Percentiles rank a stretch among this genome's conserved stretches.
phyloP scores from a whole-genome alignment of 1,140 invertebrate genomes.

The Eupeodes corollae region DNA sequence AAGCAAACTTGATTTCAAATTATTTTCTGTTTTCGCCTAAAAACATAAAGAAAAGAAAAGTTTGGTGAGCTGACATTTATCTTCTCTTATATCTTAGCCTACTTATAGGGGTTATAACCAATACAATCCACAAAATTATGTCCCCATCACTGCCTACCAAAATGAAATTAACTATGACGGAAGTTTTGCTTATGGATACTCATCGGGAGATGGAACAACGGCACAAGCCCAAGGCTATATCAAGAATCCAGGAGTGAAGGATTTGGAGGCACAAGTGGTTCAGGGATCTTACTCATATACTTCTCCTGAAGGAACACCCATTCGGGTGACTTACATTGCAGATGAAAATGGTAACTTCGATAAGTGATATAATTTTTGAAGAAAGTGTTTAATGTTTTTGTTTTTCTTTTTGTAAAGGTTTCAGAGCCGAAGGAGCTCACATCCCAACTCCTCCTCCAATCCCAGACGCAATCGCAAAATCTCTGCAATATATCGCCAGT shows the following conservation, averaged over 20 bases:
- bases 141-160: slow-evolving; percentile 47
- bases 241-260: slow-evolving; percentile 44
- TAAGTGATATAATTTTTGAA: not conserved
- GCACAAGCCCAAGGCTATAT: slow-evolving; percentile 47
- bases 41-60: no score
- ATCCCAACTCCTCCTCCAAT: slow-evolving; percentile 51
- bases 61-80: not conserved
- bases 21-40: no score
- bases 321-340: slow-evolving; percentile 45
- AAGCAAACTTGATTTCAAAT: no score
- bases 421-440: slow-evolving; percentile 43
- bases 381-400: slow-evolving; percentile 1
- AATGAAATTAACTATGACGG: slow-evolving; percentile 48
- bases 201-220: slow-evolving; percentile 49
- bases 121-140: slow-evolving; percentile 23
- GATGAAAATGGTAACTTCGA: slow-evolving; percentile 45
- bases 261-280: slow-evolving; percentile 39
- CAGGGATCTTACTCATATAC: slow-evolving; percentile 47
- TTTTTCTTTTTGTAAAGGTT: slow-evolving; percentile 20
- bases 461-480: slow-evolving; percentile 49
- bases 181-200: slow-evolving; percentile 43
- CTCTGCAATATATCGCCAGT: slow-evolving; percentile 45
- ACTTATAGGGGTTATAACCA: slow-evolving; percentile 5
- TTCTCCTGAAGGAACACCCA: slow-evolving; percentile 43
- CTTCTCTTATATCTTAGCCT: not conserved